Conservation (phyloP, 2,888 invertebrate genomes). For the Synanthedon andrenaeformis region DNA sequence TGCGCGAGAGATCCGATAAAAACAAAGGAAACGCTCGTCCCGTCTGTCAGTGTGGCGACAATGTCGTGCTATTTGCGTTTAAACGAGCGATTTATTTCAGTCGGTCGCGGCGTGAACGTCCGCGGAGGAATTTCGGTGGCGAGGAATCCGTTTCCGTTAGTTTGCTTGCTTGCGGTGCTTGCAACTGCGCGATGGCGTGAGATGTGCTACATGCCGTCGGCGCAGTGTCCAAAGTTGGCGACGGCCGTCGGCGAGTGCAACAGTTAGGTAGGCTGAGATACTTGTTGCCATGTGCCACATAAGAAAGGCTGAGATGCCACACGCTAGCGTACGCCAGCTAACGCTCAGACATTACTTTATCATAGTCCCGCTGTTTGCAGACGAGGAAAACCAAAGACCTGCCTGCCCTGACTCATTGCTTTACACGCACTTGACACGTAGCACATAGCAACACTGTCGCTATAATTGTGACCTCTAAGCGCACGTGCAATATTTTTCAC, state of each 20-base stretch:
- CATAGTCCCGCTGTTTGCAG: conserved; percentile 43
- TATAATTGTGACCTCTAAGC: conserved; percentile 10
- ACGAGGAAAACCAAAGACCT: conserved; percentile 63
- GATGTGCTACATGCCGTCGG: conserved; percentile 8
- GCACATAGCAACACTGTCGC: conserved; percentile 12
- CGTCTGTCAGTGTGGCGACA: conserved; percentile 63
- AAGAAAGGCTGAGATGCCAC: too few relatives aligned
- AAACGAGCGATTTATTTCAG: conserved; percentile 68
- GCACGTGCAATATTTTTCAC: conserved; percentile 25
- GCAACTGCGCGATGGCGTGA: conserved; percentile 3
- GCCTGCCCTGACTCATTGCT: conserved; percentile 50
- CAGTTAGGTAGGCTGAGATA: conserved; percentile 19
- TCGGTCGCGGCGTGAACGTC: conserved; percentile 64
- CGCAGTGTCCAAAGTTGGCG: conserved; percentile 15
- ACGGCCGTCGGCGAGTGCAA: conserved; percentile 5
- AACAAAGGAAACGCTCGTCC: conserved; percentile 58
- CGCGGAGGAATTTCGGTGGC: conserved; percentile 64
- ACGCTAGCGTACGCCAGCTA: conserved; percentile 14
- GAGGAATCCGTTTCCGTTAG: conserved; percentile 62
- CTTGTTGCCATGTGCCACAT: conserved; percentile 26
- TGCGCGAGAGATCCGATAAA: conserved; percentile 29
- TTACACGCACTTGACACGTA: conserved; percentile 10
- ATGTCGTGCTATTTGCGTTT: conserved; percentile 65
- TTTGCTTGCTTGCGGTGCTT: conserved; percentile 14
- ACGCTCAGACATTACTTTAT: conserved; percentile 26